phyloP scores from a whole-genome alignment of 1,140 invertebrate species.

The Drosophila tsacasi region DNA sequence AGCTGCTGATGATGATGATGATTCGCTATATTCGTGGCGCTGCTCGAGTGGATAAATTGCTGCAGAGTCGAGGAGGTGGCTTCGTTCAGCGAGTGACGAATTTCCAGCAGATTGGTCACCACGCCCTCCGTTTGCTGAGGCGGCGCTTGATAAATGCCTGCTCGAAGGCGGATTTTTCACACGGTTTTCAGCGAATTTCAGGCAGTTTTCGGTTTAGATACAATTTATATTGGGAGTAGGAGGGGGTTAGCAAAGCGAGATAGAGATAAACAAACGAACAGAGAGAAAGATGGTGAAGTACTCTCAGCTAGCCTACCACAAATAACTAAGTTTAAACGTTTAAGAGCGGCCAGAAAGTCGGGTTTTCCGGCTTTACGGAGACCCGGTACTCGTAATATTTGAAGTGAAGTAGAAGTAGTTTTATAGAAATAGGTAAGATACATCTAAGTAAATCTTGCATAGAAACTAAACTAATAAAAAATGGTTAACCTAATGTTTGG shows the following conservation, averaged over 20 bases:
- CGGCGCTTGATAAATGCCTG: constrained; percentile 76
- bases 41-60: constrained; percentile 76
- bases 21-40: constrained; percentile 60
- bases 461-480: background rate
- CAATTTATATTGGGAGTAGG: constrained; percentile 15
- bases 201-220: constrained; percentile 25
- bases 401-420: background rate
- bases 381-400: constrained; percentile 15
- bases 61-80: constrained; percentile 75
- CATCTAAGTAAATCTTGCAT: background rate
- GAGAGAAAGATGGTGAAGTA: constrained; percentile 32
- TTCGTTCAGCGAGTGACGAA: constrained; percentile 79
- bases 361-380: background rate
- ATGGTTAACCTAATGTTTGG: background rate
- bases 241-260: constrained; percentile 46
- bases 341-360: constrained; percentile 9
- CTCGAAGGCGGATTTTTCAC: background rate
- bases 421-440: background rate
- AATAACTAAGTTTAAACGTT: constrained; percentile 8
- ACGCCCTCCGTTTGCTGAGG: constrained; percentile 63
- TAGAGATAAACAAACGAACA: constrained; percentile 46
- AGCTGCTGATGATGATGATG: constrained; percentile 28
- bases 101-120: constrained; percentile 79
- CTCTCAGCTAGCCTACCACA: constrained; percentile 45
- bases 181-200: constrained; percentile 8